Evolutionary conservation across 2,797 vertebrate species (phyloP).

Genomic region (Sebastiscus tertius): DNA sequence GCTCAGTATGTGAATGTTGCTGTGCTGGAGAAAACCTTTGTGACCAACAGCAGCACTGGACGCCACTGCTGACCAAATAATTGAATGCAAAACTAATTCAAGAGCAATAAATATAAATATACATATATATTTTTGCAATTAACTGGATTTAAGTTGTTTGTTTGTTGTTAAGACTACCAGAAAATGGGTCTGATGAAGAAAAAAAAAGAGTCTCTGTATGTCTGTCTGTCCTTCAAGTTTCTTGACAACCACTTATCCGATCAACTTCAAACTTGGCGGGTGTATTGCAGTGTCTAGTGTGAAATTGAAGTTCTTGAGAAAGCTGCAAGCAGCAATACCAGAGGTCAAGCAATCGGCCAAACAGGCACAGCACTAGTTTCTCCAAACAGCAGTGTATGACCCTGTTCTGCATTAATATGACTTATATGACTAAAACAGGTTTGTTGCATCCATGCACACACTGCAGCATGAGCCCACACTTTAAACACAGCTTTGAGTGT

Average conservation of each 20-base stretch:
- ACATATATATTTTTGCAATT: not conserved
- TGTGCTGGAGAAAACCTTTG: conserved; percentile 67
- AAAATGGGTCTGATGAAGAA: not conserved
- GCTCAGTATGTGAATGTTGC: conserved; percentile 66
- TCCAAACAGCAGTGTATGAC: not conserved
- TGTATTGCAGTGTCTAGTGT: not conserved
- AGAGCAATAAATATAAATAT: not conserved
- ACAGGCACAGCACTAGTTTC: not conserved
- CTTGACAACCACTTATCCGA: not conserved
- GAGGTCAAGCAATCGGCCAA: not conserved
- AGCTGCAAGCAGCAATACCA: not conserved
- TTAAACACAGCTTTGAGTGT: not conserved
- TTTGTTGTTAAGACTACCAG: not conserved
- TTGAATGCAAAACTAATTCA: conserved; percentile 6
- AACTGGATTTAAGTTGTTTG: not conserved
- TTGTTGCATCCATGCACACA: not conserved
- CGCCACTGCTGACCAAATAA: not conserved
- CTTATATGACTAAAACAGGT: not conserved
- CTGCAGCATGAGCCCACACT: not conserved
- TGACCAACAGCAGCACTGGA: conserved; percentile 6
- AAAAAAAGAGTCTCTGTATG: not conserved
- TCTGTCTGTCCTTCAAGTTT: not conserved
- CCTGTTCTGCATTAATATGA: not conserved
- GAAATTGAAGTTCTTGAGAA: not conserved
- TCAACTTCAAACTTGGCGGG: not conserved